phyloP scores from a whole-genome alignment of 2,888 invertebrate species.

The Homarus gammarus region DNA sequence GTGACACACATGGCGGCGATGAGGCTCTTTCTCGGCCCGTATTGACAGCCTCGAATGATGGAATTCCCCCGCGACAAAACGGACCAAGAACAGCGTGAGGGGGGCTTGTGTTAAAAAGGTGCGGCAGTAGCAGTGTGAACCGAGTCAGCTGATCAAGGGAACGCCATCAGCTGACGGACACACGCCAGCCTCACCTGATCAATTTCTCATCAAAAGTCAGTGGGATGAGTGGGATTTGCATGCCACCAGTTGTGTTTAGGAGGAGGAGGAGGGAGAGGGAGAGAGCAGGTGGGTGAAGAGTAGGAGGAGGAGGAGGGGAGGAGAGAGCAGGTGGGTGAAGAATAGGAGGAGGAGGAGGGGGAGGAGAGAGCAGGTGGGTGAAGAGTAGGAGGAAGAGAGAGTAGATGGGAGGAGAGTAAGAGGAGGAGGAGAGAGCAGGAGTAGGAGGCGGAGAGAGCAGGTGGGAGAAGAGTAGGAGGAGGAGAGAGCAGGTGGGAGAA shows the following conservation, averaged over 20 bases:
- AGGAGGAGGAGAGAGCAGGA: too few species aligned
- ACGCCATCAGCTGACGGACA: slow-evolving; percentile 16
- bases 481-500: too few species aligned
- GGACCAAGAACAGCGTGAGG: background rate
- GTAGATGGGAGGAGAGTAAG: background rate
- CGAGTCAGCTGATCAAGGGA: slow-evolving; percentile 41
- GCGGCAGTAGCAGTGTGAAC: slow-evolving; percentile 4
- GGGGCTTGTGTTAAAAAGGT: background rate
- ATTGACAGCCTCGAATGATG: slow-evolving; percentile 30
- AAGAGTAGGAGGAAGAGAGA: background rate
- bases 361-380: too few species aligned
- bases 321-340: too few species aligned
- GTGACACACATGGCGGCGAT: slow-evolving; percentile 31
- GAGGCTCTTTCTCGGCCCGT: slow-evolving; percentile 20
- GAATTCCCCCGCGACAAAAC: slow-evolving; percentile 2
- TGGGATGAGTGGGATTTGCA: slow-evolving; percentile 16
- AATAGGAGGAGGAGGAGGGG: too few species aligned
- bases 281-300: background rate
- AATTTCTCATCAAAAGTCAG: slow-evolving; percentile 31
- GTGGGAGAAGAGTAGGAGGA: too few species aligned
- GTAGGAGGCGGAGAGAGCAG: too few species aligned
- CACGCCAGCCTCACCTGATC: slow-evolving; percentile 25
- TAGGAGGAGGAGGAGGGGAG: too few species aligned
- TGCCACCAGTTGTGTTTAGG: slow-evolving; percentile 12
- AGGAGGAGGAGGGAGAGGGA: background rate